phyloP scores from a whole-genome alignment of 2,888 invertebrate species.

The Coenonympha arcania region DNA sequence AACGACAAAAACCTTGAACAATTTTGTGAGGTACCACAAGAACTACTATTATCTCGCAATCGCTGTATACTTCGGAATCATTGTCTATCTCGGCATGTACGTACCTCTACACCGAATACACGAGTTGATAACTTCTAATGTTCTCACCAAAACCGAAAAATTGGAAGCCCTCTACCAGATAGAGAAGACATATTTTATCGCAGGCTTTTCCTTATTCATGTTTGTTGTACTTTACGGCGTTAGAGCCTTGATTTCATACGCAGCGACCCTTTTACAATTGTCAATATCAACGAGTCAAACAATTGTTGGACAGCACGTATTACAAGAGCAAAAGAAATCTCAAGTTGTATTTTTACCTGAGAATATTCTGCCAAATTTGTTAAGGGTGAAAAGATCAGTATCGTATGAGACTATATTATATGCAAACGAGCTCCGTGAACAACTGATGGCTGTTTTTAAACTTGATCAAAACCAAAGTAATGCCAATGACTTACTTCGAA shows the following conservation, averaged over 20 bases:
- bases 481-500: slow-evolving; percentile 33
- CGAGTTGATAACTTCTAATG: slow-evolving; percentile 36
- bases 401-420: slow-evolving; percentile 56
- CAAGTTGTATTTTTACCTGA: slow-evolving; percentile 26
- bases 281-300: slow-evolving; percentile 33
- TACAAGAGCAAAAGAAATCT: slow-evolving; percentile 21
- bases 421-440: slow-evolving; percentile 49
- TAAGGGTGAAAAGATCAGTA: slow-evolving; percentile 52
- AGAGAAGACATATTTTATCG: slow-evolving; percentile 54
- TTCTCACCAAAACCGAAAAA: slow-evolving; percentile 42
- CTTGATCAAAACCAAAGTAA: slow-evolving; percentile 35
- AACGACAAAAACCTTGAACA: slow-evolving; percentile 38
- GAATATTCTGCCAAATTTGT: slow-evolving; percentile 42
- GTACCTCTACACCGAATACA: slow-evolving; percentile 46
- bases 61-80: slow-evolving; percentile 39
- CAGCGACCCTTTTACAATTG: slow-evolving; percentile 41
- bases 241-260: slow-evolving; percentile 42
- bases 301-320: slow-evolving; percentile 17
- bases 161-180: slow-evolving; percentile 40
- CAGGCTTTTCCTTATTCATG: slow-evolving; percentile 60
- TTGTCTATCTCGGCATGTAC: slow-evolving; percentile 55
- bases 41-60: slow-evolving; percentile 32
- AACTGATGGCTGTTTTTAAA: slow-evolving; percentile 43
- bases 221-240: slow-evolving; percentile 51
- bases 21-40: slow-evolving; percentile 32